A percentile compares a stretch with the other conserved stretches of the same genome.
phyloP scores from a whole-genome alignment of 2,797 vertebrate species.

The Mormyrops boulengeri region DNA sequence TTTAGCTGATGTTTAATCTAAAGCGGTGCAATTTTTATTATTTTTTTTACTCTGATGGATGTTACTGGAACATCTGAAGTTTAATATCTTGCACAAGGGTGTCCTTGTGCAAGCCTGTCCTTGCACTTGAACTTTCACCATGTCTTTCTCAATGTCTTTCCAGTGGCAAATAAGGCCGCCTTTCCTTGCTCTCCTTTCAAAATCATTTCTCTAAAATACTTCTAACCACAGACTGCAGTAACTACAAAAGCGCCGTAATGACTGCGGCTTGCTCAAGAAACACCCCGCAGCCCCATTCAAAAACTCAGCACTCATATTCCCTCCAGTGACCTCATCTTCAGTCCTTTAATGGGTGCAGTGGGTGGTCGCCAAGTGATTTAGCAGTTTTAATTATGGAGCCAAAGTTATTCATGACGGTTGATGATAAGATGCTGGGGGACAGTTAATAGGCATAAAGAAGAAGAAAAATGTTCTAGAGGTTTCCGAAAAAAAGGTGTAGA shows the following conservation, averaged over 20 bases:
- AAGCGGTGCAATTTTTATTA: not conserved
- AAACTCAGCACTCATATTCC: conserved; percentile 12
- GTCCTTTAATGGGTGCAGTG: conserved; percentile 25
- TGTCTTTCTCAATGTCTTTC: not conserved
- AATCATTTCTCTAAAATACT: conserved; percentile 19
- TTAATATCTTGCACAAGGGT: not conserved
- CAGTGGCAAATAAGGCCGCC: not conserved
- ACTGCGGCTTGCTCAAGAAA: conserved; percentile 10
- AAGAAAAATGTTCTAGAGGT: not conserved
- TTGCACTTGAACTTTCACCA: not conserved
- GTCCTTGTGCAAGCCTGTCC: not conserved
- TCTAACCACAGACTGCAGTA: conserved; percentile 24
- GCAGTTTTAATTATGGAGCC: conserved; percentile 16
- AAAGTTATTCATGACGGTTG: not conserved
- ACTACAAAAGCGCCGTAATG: conserved; percentile 22
- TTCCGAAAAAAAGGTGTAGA: not conserved
- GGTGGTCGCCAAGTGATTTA: conserved; percentile 30
- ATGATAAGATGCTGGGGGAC: not conserved
- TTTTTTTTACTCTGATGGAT: not conserved
- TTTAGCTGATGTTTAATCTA: not conserved
- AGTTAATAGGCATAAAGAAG: not conserved
- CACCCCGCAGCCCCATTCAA: conserved; percentile 6
- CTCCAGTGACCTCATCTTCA: conserved; percentile 25
- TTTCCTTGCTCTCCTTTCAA: not conserved
- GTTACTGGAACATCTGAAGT: not conserved